Evolutionary conservation across 2,888 invertebrate genomes (phyloP).

Genomic region (Penaeus monodon): DNA sequence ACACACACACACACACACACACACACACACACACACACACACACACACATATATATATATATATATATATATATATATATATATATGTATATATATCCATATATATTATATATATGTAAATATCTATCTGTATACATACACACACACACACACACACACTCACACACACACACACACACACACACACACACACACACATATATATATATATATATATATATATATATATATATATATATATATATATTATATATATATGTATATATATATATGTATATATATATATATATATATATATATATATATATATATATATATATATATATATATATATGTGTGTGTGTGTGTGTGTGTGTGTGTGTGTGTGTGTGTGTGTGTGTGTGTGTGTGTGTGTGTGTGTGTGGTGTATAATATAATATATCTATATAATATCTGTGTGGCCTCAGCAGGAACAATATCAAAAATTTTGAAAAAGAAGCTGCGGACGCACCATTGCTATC

Average conservation of each 20-base stretch:
- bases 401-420: too few relatives aligned
- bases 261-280: conserved; percentile 20
- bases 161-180: not conserved
- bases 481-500: too few relatives aligned
- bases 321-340: conserved; percentile 24
- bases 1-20: not conserved
- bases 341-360: conserved; percentile 6
- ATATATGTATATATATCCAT: too few relatives aligned
- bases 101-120: not conserved
- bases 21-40: not conserved
- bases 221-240: conserved; percentile 24
- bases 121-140: not conserved
- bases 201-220: conserved; percentile 18
- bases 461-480: too few relatives aligned
- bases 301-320: conserved; percentile 4
- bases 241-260: conserved; percentile 19
- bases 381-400: too few relatives aligned
- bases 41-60: not conserved
- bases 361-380: too few relatives aligned
- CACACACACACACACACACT: not conserved
- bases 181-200: not conserved
- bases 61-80: not conserved
- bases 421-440: too few relatives aligned
- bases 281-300: not conserved
- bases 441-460: too few relatives aligned